Percentiles rank a stretch among this genome's conserved stretches.
phyloP scores from a whole-genome alignment of 1,140 invertebrate genomes.

The Diachasmimorpha longicaudata region DNA sequence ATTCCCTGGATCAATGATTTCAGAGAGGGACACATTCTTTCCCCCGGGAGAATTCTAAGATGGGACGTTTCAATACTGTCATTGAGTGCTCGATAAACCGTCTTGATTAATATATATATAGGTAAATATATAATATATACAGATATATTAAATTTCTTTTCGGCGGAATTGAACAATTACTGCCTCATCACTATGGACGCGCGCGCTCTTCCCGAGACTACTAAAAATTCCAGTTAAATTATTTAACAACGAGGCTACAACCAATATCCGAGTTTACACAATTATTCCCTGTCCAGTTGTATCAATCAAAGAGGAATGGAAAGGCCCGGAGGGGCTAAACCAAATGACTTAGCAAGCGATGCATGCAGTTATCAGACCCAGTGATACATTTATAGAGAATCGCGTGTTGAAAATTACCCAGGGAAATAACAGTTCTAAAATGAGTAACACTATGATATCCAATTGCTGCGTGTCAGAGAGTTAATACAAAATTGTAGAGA shows the following conservation, averaged over 20 bases:
- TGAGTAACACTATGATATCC: neutral
- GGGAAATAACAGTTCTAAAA: neutral
- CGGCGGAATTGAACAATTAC: too few species aligned
- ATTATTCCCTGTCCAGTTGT: neutral
- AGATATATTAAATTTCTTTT: too few species aligned
- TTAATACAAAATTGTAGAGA: neutral
- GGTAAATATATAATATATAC: too few species aligned
- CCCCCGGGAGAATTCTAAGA: neutral
- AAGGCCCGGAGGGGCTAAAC: neutral
- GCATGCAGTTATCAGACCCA: neutral
- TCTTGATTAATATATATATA: too few species aligned
- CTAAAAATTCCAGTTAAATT: too few species aligned
- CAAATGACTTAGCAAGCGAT: neutral
- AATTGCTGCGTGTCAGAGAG: neutral
- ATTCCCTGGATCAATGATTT: constrained; percentile 7
- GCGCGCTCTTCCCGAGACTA: too few species aligned
- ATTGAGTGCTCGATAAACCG: too few species aligned
- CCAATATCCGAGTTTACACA: neutral
- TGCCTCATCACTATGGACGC: too few species aligned
- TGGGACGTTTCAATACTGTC: too few species aligned
- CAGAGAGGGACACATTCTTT: neutral
- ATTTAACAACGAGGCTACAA: too few species aligned
- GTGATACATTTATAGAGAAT: constrained; percentile 4
- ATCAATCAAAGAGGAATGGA: neutral
- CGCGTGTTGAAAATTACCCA: constrained; percentile 9